Conservation (phyloP, 2,888 invertebrate species). For the Drosophila sordidula region DNA sequence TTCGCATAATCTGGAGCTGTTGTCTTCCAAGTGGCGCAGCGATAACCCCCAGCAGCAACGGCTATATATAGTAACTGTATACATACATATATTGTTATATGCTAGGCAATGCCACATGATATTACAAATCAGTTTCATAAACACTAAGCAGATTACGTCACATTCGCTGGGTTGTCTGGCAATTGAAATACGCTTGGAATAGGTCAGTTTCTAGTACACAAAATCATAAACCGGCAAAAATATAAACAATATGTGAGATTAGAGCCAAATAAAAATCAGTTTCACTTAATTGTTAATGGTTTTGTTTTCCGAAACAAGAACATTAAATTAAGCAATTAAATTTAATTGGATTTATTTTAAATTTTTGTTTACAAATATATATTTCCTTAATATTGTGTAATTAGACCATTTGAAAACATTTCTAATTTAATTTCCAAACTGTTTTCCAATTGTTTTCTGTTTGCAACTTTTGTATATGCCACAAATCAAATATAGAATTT, state of each 20-base stretch:
- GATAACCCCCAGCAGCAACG: conserved; percentile 37
- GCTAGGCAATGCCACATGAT: neutral
- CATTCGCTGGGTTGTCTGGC: conserved; percentile 12
- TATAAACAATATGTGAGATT: conserved; percentile 52
- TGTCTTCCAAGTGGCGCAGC: neutral
- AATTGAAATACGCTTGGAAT: conserved; percentile 69
- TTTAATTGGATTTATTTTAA: neutral
- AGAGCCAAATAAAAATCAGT: conserved; percentile 16
- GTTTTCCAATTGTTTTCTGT: conserved; percentile 28
- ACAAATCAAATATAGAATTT: conserved; percentile 12
- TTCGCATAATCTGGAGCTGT: conserved; percentile 3
- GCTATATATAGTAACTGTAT: conserved; percentile 6
- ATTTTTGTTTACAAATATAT: neutral
- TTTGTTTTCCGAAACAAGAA: neutral
- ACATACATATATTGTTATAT: neutral
- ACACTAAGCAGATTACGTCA: conserved; percentile 16
- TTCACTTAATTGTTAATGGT: conserved; percentile 1
- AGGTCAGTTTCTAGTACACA: conserved; percentile 64
- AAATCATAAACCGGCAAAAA: conserved; percentile 7
- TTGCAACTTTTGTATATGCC: conserved; percentile 18
- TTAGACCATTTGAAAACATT: neutral
- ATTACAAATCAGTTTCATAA: conserved; percentile 34
- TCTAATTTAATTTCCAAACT: conserved; percentile 8
- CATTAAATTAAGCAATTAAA: neutral
- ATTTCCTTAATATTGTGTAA: no score